These are phyloP conservation scores for Atta texana DNA, from an alignment of 1,140 invertebrate genomes.

Conservation along the genomic window DNA sequence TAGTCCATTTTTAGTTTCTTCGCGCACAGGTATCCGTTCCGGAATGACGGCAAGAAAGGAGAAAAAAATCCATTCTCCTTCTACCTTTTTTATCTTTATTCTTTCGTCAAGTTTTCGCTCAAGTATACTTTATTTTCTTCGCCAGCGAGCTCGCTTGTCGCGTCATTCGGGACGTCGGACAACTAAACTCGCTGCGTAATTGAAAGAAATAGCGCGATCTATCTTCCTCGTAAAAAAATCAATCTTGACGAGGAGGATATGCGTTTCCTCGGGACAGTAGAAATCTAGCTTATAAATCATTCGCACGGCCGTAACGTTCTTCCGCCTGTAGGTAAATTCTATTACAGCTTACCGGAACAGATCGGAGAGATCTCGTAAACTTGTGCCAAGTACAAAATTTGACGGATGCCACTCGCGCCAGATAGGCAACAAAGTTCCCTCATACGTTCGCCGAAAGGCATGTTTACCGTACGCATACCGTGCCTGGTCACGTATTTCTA, in stretches of 20 bases:
- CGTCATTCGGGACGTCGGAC: slow-evolving; percentile 32
- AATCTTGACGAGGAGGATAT: slow-evolving; percentile 49
- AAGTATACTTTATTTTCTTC: slow-evolving; percentile 32
- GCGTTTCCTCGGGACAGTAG: slow-evolving; percentile 48
- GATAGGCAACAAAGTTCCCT: background rate
- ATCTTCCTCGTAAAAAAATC: slow-evolving; percentile 61
- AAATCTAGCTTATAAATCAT: slow-evolving; percentile 54
- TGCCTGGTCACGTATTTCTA: background rate
- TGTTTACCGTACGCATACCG: slow-evolving; percentile 28
- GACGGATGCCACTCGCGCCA: slow-evolving; percentile 48
- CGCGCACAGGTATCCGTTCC: slow-evolving; percentile 37
- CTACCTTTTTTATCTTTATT: background rate
- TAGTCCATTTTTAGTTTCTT: slow-evolving; percentile 49
- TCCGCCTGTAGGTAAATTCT: slow-evolving; percentile 45
- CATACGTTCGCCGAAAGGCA: slow-evolving; percentile 29
- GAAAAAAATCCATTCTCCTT: slow-evolving; percentile 23
- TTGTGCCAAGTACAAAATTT: slow-evolving; percentile 48
- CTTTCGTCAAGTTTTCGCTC: slow-evolving; percentile 26
- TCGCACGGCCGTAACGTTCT: slow-evolving; percentile 32
- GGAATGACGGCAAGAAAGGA: slow-evolving; percentile 32
- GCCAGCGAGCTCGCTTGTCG: slow-evolving; percentile 10
- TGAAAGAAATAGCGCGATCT: slow-evolving; percentile 61
- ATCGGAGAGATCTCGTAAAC: slow-evolving; percentile 35
- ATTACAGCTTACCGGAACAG: slow-evolving; percentile 21
- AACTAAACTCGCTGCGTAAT: slow-evolving; percentile 46